Evolutionary conservation across 2,797 vertebrate species (phyloP).

Genomic region (Sarcophilus harrisii): DNA sequence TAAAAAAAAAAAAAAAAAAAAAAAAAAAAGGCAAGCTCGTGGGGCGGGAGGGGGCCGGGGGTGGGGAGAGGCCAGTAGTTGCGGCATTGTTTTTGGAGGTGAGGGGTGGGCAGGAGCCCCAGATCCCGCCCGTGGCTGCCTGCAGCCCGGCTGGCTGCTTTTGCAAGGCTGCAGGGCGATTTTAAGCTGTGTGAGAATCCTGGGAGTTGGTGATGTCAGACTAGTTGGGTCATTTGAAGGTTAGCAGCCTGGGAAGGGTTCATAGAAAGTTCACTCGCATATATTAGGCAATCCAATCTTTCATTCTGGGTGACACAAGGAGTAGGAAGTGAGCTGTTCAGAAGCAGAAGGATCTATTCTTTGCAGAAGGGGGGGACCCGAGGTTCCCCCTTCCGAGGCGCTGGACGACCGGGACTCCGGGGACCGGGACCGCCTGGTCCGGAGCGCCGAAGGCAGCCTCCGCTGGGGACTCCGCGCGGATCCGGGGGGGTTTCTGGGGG

Average conservation of each 20-base stretch:
- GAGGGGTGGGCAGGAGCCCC: background rate
- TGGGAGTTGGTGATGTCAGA: conserved; percentile 97
- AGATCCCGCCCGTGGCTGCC: conserved; percentile 11
- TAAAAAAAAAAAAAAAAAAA: background rate
- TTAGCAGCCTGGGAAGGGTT: conserved; percentile 98
- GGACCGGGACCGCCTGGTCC: conserved; percentile 73
- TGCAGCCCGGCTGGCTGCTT: conserved; percentile 70
- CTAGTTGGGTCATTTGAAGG: conserved; percentile 95
- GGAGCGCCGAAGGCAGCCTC: conserved; percentile 69
- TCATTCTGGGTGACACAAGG: conserved; percentile 95
- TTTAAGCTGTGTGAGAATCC: conserved; percentile 92
- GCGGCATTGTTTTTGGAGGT: conserved; percentile 4
- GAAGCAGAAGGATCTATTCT: conserved; percentile 91
- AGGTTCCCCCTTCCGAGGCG: conserved; percentile 78
- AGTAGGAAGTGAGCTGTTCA: conserved; percentile 93
- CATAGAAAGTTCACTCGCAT: conserved; percentile 97
- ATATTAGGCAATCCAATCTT: conserved; percentile 99
- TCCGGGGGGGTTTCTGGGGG: conserved; percentile 77
- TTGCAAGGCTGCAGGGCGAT: conserved; percentile 87
- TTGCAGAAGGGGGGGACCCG: conserved; percentile 88
- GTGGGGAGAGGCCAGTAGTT: background rate
- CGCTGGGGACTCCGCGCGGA: conserved; percentile 73
- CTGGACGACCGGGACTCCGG: conserved; percentile 80
- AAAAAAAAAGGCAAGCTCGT: background rate
- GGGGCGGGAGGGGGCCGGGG: background rate